Evolutionary conservation across 2,888 invertebrate species (phyloP).

Genomic region (Platerodrilus igneus): DNA sequence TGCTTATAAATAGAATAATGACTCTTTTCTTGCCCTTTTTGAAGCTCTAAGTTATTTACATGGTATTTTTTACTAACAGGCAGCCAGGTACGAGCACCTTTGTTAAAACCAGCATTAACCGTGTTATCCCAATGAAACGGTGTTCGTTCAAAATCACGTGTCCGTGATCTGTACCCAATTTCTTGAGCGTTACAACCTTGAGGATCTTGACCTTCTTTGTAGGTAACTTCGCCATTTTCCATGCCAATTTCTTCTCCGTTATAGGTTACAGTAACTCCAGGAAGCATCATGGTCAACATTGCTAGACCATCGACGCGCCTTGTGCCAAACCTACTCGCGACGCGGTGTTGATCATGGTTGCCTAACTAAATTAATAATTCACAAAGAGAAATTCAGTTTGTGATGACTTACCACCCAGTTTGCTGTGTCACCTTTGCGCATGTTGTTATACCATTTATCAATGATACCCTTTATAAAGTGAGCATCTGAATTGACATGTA

Average conservation of each 20-base stretch:
- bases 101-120: conserved; percentile 55
- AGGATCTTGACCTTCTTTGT: conserved; percentile 53
- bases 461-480: conserved; percentile 57
- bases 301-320: conserved; percentile 73
- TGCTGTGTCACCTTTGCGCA: conserved; percentile 57
- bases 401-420: conserved; percentile 71
- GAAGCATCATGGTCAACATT: conserved; percentile 77
- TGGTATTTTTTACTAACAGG: conserved; percentile 62
- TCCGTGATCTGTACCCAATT: conserved; percentile 53
- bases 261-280: conserved; percentile 81
- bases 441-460: conserved; percentile 60
- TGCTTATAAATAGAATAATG: conserved; percentile 61
- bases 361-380: conserved; percentile 52
- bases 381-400: not conserved
- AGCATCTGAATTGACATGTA: conserved; percentile 56
- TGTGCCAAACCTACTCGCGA: conserved; percentile 64
- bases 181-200: conserved; percentile 55
- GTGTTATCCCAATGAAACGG: conserved; percentile 74
- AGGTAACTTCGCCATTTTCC: conserved; percentile 55
- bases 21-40: conserved; percentile 49
- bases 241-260: conserved; percentile 82
- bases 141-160: conserved; percentile 72
- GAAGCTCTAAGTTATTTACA: conserved; percentile 55
- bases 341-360: conserved; percentile 71
- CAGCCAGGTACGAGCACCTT: conserved; percentile 57